These are phyloP conservation scores for Dasypus novemcinctus DNA, from an alignment of 2,113 vertebrate genomes.

Conservation along the genomic window DNA sequence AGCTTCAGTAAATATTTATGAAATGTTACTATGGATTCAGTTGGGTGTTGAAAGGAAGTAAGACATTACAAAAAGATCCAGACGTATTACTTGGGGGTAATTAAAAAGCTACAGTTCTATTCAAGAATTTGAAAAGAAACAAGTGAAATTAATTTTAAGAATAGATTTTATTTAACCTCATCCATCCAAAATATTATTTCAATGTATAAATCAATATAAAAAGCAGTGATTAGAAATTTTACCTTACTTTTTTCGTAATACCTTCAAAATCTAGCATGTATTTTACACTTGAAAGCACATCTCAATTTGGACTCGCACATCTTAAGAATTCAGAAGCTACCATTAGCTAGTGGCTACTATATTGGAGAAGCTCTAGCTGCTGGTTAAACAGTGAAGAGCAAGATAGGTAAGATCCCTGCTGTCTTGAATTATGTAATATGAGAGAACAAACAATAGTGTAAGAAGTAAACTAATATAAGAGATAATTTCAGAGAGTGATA, in stretches of 20 bases:
- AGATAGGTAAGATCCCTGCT: background rate
- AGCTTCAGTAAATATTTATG: conserved; percentile 5
- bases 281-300: too few species aligned
- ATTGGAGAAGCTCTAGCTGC: background rate
- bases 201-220: too few species aligned
- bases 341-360: background rate
- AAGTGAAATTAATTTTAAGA: too few species aligned
- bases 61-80: background rate
- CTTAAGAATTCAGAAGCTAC: too few species aligned
- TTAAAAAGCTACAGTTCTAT: background rate
- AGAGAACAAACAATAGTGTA: background rate
- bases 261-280: too few species aligned
- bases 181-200: too few species aligned
- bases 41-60: background rate
- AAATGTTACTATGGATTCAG: background rate
- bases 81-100: background rate
- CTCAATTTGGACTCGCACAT: too few species aligned
- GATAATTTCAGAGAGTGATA: background rate
- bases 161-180: too few species aligned
- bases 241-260: too few species aligned
- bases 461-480: background rate
- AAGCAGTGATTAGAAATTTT: too few species aligned
- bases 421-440: background rate
- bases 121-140: too few species aligned
- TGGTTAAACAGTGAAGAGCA: background rate